Conservation (phyloP, 2,888 invertebrate genomes). For the Orthosia gracilis region DNA sequence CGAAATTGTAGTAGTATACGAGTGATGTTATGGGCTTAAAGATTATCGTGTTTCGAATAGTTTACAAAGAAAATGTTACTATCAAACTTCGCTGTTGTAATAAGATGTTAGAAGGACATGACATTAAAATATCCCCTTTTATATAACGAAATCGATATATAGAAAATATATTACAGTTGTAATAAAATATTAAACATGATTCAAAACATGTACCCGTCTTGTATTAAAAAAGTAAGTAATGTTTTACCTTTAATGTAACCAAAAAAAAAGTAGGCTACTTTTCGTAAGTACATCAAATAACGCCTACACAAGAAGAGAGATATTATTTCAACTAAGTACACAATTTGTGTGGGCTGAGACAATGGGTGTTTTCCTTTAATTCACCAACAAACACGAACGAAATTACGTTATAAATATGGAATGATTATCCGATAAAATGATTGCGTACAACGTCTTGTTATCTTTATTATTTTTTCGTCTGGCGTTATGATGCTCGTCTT, state of each 20-base stretch:
- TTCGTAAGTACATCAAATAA: background rate
- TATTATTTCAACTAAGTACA: constrained; percentile 15
- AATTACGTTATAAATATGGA: constrained; percentile 28
- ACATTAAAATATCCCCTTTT: background rate
- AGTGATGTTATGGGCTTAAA: no score
- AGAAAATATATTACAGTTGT: background rate
- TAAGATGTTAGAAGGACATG: background rate
- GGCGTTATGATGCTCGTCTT: background rate
- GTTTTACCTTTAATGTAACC: background rate
- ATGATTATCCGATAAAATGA: background rate
- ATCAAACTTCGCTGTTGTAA: no score
- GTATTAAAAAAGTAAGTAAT: background rate
- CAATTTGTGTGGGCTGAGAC: constrained; percentile 21
- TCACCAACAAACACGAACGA: constrained; percentile 37
- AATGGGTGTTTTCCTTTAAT: constrained; percentile 34
- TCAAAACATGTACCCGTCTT: no score
- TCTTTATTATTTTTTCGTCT: background rate
- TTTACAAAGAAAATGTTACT: background rate
- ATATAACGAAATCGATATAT: no score
- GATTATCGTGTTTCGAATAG: background rate
- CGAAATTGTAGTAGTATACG: no score
- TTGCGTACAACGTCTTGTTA: background rate
- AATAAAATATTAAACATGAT: background rate
- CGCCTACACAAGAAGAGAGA: background rate
- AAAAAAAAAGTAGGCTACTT: background rate